A percentile compares a stretch with the other conserved stretches of the same genome.
These are phyloP conservation scores for Dorcus parallelipipedus DNA, from an alignment of 2,888 invertebrate genomes.

Conservation along the genomic window DNA sequence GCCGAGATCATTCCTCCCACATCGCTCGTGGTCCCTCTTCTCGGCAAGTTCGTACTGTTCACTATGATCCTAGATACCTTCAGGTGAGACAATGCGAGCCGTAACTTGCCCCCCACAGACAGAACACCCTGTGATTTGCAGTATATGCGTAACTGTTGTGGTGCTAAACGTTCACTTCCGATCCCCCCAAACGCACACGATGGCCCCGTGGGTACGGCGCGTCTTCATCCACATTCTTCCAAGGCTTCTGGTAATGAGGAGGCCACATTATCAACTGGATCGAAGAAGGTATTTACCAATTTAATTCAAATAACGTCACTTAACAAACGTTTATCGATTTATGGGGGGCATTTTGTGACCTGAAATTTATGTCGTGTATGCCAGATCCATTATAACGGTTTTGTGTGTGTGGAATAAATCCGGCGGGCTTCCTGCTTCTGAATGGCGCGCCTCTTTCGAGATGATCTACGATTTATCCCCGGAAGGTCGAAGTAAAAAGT, in stretches of 20 bases:
- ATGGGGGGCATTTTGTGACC: neutral
- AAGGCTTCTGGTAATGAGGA: slow-evolving; percentile 86
- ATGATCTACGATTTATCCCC: too few species aligned
- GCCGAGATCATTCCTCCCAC: slow-evolving; percentile 89
- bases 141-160: slow-evolving; percentile 64
- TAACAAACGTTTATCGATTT: neutral
- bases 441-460: too few species aligned
- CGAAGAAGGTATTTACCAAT: slow-evolving; percentile 51
- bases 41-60: slow-evolving; percentile 93
- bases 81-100: slow-evolving; percentile 58
- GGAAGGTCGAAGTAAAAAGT: too few species aligned
- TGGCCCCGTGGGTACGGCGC: slow-evolving; percentile 95
- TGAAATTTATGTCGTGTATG: too few species aligned
- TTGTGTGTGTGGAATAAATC: neutral
- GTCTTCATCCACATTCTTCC: slow-evolving; percentile 97
- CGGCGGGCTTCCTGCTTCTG: neutral
- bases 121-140: slow-evolving; percentile 28
- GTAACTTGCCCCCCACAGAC: neutral
- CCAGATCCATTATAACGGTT: neutral
- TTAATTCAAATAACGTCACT: neutral
- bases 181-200: slow-evolving; percentile 95
- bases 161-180: slow-evolving; percentile 98
- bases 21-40: slow-evolving; percentile 86
- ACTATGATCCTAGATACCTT: slow-evolving; percentile 95
- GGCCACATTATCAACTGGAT: slow-evolving; percentile 67